Percentiles rank a stretch among this genome's conserved stretches.
phyloP scores from a whole-genome alignment of 53 echinoderm and acorn worm species.

The Zoroaster sp. region DNA sequence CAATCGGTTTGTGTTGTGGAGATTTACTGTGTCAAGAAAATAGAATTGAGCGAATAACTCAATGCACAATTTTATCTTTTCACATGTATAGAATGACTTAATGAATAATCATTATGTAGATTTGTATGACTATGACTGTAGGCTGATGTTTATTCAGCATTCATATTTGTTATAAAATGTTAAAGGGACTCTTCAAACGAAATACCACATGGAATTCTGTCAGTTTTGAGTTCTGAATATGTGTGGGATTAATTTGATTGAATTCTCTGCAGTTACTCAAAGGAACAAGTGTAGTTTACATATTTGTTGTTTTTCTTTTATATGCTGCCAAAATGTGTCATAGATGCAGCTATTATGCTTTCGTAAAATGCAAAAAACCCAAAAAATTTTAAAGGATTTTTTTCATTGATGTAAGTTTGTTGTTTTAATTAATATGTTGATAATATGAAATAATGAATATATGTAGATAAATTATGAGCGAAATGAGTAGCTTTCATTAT shows the following conservation, averaged over 20 bases:
- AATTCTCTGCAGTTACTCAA: background rate
- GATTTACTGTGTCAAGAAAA: too few relatives aligned
- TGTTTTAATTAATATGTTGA: too few relatives aligned
- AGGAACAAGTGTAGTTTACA: background rate
- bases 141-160: background rate
- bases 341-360: background rate
- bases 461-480: too few relatives aligned
- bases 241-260: background rate
- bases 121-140: constrained; percentile 40
- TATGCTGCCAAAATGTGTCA: background rate
- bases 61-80: background rate
- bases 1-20: too few relatives aligned
- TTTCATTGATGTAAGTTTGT: too few relatives aligned
- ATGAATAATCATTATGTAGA: constrained; percentile 18
- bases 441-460: too few relatives aligned
- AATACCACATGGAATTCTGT: background rate
- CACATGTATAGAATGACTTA: background rate
- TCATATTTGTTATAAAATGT: background rate
- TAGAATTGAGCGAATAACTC: background rate
- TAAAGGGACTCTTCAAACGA: background rate
- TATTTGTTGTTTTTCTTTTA: background rate
- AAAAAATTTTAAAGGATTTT: too few relatives aligned
- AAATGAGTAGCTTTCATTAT: too few relatives aligned
- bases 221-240: background rate
- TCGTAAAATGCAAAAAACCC: background rate